These are phyloP conservation scores for Phoeniculus purpureus DNA, from an alignment of 2,797 vertebrate genomes.

Conservation along the genomic window DNA sequence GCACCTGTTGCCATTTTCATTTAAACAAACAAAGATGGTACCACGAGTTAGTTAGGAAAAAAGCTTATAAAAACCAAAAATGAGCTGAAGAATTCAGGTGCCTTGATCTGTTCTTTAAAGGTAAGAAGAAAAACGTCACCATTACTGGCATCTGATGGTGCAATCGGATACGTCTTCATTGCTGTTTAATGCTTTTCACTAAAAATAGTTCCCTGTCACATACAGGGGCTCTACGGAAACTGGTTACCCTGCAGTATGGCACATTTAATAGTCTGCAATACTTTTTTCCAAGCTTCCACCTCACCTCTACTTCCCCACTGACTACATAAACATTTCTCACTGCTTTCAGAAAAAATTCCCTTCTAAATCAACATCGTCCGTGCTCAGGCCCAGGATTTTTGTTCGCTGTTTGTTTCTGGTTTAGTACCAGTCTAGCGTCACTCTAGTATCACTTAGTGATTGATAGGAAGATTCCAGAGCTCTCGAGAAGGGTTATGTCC, in stretches of 20 bases:
- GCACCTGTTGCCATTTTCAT: background rate
- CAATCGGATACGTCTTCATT: background rate
- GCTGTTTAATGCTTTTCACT: background rate
- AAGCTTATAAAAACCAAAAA: background rate
- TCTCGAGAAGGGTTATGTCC: constrained; percentile 1
- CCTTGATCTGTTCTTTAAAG: background rate
- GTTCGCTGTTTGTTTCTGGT: background rate
- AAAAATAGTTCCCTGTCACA: background rate
- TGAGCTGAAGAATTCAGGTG: background rate
- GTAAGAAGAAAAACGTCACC: background rate
- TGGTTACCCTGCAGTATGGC: background rate
- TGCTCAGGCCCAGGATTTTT: background rate
- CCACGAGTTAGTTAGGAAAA: background rate
- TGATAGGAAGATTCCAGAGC: background rate
- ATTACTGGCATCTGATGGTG: background rate
- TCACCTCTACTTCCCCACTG: background rate
- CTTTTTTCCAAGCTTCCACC: background rate
- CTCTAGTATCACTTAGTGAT: background rate
- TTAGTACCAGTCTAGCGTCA: background rate
- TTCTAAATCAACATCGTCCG: background rate
- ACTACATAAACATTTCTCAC: constrained; percentile 34
- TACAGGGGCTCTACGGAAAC: background rate
- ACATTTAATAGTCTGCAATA: background rate
- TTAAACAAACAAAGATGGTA: background rate
- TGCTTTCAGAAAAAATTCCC: constrained; percentile 42